Percentiles rank a stretch among this genome's conserved stretches.
These are phyloP conservation scores for Eciton burchellii DNA, from an alignment of 1,140 invertebrate species.

Conservation along the genomic window DNA sequence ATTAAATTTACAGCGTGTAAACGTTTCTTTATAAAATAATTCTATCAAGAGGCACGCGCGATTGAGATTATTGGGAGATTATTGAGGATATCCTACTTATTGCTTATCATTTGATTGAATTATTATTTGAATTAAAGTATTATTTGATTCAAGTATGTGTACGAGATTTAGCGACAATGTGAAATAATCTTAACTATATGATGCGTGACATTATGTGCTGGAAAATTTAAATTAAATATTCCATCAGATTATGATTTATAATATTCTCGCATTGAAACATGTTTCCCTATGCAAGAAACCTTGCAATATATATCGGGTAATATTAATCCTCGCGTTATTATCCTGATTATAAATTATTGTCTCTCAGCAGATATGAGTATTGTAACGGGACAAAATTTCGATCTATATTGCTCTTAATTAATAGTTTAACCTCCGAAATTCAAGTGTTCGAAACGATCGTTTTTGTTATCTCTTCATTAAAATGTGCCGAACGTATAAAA, in stretches of 20 bases:
- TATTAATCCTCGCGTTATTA: constrained; percentile 59
- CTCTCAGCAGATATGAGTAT: background rate
- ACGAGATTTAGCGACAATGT: constrained; percentile 2
- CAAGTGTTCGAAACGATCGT: background rate
- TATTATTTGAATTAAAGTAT: no score
- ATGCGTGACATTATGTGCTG: constrained; percentile 8
- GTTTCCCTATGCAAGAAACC: constrained; percentile 1
- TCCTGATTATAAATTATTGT: constrained; percentile 58
- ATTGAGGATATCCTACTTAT: constrained; percentile 32
- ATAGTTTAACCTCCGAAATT: constrained; percentile 3
- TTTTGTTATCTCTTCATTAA: constrained; percentile 30
- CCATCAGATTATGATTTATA: constrained; percentile 2
- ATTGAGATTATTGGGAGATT: constrained; percentile 42
- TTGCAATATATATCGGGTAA: constrained; percentile 61
- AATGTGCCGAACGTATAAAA: background rate
- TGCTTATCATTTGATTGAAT: constrained; percentile 34
- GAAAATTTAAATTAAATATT: constrained; percentile 12
- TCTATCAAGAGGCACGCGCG: constrained; percentile 47
- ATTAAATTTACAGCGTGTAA: constrained; percentile 15
- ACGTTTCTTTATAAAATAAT: constrained; percentile 28
- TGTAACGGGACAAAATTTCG: background rate
- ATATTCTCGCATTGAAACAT: background rate
- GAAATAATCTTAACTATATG: background rate
- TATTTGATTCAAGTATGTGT: constrained; percentile 12
- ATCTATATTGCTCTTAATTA: background rate